A percentile compares a stretch with the other conserved stretches of the same genome.
These are phyloP conservation scores for Hyposoter didymator DNA, from an alignment of 2,888 invertebrate genomes.

Conservation along the genomic window DNA sequence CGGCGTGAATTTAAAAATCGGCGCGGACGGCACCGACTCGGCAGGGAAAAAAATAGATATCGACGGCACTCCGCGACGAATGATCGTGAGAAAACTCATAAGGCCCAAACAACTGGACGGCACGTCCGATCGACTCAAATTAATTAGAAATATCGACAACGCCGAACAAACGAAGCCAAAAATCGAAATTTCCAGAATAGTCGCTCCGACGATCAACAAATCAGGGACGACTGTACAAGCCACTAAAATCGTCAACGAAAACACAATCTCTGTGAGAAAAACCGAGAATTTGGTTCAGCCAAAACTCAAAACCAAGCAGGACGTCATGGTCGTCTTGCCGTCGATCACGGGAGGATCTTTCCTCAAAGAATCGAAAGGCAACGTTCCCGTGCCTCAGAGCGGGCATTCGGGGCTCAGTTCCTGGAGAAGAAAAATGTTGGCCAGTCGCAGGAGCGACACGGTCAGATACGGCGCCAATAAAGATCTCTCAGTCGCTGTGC, in stretches of 20 bases:
- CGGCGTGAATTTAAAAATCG: not conserved
- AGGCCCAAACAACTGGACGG: not conserved
- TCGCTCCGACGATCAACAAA: conserved; percentile 11
- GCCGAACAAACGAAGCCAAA: conserved; percentile 20
- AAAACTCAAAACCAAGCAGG: not conserved
- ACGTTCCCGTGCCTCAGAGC: not conserved
- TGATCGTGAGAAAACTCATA: not conserved
- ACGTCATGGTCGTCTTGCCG: conserved; percentile 45
- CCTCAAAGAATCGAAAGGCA: not conserved
- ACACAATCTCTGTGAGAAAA: not conserved
- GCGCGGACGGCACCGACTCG: not conserved
- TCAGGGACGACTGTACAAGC: not conserved
- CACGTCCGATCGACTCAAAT: conserved; percentile 13
- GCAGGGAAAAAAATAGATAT: not conserved
- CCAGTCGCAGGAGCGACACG: not conserved
- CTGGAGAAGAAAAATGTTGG: conserved; percentile 15
- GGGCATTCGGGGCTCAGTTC: not conserved
- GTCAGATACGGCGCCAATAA: conserved; percentile 9
- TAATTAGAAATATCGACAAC: not conserved
- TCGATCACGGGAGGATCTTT: no score
- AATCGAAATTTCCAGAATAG: conserved; percentile 52
- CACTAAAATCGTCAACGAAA: not conserved
- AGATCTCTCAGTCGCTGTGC: not conserved
- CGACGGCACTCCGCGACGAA: not conserved
- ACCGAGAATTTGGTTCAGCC: not conserved